Conservation (phyloP, 2,888 invertebrate genomes). For the Nomada ferruginata region DNA sequence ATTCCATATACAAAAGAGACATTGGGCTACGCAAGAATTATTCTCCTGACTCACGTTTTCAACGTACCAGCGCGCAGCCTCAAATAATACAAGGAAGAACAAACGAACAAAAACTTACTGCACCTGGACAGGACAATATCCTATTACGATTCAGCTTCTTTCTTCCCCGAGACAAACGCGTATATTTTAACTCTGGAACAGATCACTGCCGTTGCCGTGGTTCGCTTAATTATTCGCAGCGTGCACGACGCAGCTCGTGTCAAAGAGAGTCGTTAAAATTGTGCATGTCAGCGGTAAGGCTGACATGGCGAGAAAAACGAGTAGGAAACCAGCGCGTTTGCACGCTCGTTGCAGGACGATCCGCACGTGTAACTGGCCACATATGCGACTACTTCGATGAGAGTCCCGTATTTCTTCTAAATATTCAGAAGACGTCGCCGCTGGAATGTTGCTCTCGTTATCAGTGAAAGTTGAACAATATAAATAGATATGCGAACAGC, state of each 20-base stretch:
- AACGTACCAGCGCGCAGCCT: neutral
- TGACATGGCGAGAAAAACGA: slow-evolving; percentile 23
- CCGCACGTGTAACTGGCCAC: slow-evolving; percentile 1
- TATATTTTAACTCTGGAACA: slow-evolving; percentile 15
- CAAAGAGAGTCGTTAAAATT: slow-evolving; percentile 43
- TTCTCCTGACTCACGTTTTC: neutral
- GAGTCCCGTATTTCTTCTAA: slow-evolving; percentile 43
- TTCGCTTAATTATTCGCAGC: slow-evolving; percentile 34
- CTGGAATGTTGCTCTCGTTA: slow-evolving; percentile 69
- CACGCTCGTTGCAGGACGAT: slow-evolving; percentile 15
- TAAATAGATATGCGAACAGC: slow-evolving; percentile 44
- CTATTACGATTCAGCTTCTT: slow-evolving; percentile 18
- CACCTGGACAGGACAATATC: slow-evolving; percentile 19
- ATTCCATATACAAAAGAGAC: neutral
- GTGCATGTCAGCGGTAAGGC: slow-evolving; percentile 19
- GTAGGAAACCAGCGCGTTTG: neutral
- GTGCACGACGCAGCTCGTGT: slow-evolving; percentile 5
- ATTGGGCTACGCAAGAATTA: neutral
- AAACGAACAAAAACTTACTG: slow-evolving; percentile 1
- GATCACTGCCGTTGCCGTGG: neutral
- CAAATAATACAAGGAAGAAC: neutral
- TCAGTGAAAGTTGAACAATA: slow-evolving; percentile 74
- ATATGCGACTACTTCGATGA: neutral
- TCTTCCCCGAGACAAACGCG: neutral
- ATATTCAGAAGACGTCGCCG: slow-evolving; percentile 64